A percentile compares a stretch with the other conserved stretches of the same genome.
These are phyloP conservation scores for Aurelia aurita complex sp. Pacific DNA, from an alignment of 30 jellyfish, hydroid and myxozoan genomes.

Conservation along the genomic window DNA sequence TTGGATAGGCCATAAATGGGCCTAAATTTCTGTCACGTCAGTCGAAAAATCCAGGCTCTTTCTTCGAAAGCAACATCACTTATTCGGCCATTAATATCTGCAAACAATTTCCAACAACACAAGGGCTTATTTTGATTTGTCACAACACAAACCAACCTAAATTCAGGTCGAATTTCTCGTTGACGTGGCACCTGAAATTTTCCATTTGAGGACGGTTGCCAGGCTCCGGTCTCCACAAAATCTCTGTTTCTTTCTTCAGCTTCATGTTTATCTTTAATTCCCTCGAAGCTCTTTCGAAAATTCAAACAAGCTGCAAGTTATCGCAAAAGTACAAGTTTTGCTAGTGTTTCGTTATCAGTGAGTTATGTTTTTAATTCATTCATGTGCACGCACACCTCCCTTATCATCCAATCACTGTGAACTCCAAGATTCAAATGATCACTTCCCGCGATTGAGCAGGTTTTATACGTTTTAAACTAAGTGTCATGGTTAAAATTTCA, in stretches of 20 bases:
- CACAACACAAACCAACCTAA: constrained; percentile 31
- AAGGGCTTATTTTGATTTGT: neutral
- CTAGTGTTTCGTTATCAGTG: no score
- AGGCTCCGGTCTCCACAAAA: constrained; percentile 68
- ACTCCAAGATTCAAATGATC: neutral
- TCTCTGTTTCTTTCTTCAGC: constrained; percentile 29
- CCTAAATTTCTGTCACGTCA: no score
- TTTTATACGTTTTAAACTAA: no score
- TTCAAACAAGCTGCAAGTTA: no score
- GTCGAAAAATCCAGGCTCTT: no score
- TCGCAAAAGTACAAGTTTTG: no score
- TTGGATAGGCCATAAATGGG: no score
- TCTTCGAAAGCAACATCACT: neutral
- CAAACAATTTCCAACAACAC: neutral
- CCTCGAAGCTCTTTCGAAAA: no score
- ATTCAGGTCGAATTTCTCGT: constrained; percentile 52
- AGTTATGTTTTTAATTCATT: no score
- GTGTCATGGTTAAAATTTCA: no score
- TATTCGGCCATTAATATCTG: neutral
- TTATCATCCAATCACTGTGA: no score
- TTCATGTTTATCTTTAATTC: constrained; percentile 16
- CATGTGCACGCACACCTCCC: no score
- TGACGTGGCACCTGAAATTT: constrained; percentile 72
- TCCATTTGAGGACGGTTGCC: constrained; percentile 73
- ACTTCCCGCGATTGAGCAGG: constrained; percentile 25